Base-by-base conservation (phyloP, 2,113 vertebrate species). In the Protobothrops flavoviridis region DNA sequence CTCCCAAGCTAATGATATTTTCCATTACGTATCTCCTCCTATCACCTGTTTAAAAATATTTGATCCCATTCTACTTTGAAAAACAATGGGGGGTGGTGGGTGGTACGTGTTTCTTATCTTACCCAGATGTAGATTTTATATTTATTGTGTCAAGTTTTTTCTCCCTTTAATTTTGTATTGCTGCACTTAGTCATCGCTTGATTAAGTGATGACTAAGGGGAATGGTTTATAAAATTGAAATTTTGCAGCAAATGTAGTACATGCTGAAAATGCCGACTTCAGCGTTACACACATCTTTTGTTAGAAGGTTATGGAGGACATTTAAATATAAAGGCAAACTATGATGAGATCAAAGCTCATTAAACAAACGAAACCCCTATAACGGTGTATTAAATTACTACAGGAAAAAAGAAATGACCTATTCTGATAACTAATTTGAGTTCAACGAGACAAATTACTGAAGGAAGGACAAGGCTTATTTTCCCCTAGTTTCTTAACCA, bases 151-250 rank as follows among this genome's bases (percentile, higher is more conserved):
- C 90, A 94, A 96, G 87, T 90, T 92, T 95, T 95, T 0, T 1
- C 3, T 88, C 74, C 94, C 89, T 91, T 57, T 17, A 2, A 94
- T 94, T 96, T 92, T 90, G 85, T 90, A 45, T 61, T 45, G 94
- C 92, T 89, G 94, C 23, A 95, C 91, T 96, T 94, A 85, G 95
- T 96, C 94, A 96, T 92, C 59, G 90, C 95, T 91, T 95, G 96
- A 97, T 96, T 96, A 96, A 97, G 95, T 89, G 94, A 95, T 94
- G 95, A 96, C 87, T 93, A 91, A 95, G 87, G 94, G 94, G 91
- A 93, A 95, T 96, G 93, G 93, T 96, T 96, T 97, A 96, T 93
- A 95, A 95, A 96, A 96, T 96, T 96, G 97, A 93, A 93, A 94
- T 96, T 97, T 96, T 94, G 93, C 95, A 94, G 95, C 94, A 89